Percentiles rank a stretch among this genome's conserved stretches.
These are phyloP conservation scores for Cabera pusaria DNA, from an alignment of 2,888 invertebrate genomes.

Conservation along the genomic window DNA sequence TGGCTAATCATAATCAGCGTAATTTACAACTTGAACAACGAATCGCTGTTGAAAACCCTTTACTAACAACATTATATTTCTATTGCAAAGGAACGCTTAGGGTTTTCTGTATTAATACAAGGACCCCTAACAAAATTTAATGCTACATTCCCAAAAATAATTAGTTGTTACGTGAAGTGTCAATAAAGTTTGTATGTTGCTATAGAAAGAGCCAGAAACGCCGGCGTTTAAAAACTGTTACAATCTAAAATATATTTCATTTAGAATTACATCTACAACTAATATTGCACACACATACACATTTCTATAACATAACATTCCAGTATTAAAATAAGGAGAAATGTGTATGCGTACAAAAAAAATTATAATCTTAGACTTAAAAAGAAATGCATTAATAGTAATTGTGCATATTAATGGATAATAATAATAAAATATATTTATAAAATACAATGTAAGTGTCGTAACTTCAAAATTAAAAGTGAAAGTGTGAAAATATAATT, in stretches of 20 bases:
- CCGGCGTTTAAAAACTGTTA: slow-evolving; percentile 48
- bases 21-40: too few relatives aligned
- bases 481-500: slow-evolving; percentile 54
- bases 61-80: too few relatives aligned
- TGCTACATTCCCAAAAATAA: too few relatives aligned
- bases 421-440: slow-evolving; percentile 79
- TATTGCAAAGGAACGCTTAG: too few relatives aligned
- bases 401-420: slow-evolving; percentile 80
- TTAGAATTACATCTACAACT: slow-evolving; percentile 70
- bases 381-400: slow-evolving; percentile 75
- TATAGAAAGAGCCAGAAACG: slow-evolving; percentile 14
- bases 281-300: slow-evolving; percentile 84
- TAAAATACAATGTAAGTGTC: slow-evolving; percentile 75
- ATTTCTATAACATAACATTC: slow-evolving; percentile 67
- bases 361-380: slow-evolving; percentile 59
- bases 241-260: slow-evolving; percentile 61
- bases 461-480: slow-evolving; percentile 72
- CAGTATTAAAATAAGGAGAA: slow-evolving; percentile 60
- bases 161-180: slow-evolving; percentile 11
- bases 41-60: too few relatives aligned
- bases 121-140: too few relatives aligned
- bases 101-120: too few relatives aligned
- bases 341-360: slow-evolving; percentile 81
- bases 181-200: slow-evolving; percentile 7
- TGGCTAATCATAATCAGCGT: too few relatives aligned